A percentile compares a stretch with the other conserved stretches of the same genome.
Conservation (phyloP, 2,888 invertebrate genomes). For the Tipula confusa region DNA sequence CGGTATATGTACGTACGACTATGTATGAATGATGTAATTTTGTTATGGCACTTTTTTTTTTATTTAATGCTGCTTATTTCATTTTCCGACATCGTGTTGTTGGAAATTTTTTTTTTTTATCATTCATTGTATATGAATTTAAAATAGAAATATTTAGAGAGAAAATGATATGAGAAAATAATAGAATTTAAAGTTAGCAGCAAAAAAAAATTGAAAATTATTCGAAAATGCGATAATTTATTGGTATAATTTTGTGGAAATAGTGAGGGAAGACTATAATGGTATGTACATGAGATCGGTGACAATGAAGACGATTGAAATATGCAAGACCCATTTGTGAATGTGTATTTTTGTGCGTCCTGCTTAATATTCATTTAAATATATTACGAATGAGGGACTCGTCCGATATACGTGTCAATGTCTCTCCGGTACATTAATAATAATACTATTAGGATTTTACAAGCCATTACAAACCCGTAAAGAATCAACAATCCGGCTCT, state of each 20-base stretch:
- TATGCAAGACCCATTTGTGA: not conserved
- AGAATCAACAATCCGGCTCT: too few species aligned
- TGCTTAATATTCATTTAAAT: not conserved
- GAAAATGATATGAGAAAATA: not conserved
- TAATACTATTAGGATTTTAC: too few species aligned
- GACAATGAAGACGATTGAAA: not conserved
- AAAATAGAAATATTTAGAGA: constrained; percentile 12
- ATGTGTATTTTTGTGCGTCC: not conserved
- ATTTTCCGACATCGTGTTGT: constrained; percentile 12
- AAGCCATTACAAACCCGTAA: too few species aligned
- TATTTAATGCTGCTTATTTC: constrained; percentile 1
- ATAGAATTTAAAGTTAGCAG: not conserved
- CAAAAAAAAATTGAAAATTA: not conserved
- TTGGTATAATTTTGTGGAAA: not conserved
- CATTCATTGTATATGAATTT: constrained; percentile 1
- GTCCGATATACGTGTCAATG: too few species aligned
- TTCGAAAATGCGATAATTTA: not conserved
- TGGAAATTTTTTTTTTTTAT: not conserved
- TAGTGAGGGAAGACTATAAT: not conserved
- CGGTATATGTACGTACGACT: not conserved
- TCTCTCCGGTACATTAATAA: too few species aligned
- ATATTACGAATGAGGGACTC: too few species aligned
- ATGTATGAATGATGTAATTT: constrained; percentile 9
- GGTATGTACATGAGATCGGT: not conserved
- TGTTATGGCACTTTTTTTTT: not conserved